Conservation (phyloP, 2,888 invertebrate genomes). For the Netelia fuscicornis region DNA sequence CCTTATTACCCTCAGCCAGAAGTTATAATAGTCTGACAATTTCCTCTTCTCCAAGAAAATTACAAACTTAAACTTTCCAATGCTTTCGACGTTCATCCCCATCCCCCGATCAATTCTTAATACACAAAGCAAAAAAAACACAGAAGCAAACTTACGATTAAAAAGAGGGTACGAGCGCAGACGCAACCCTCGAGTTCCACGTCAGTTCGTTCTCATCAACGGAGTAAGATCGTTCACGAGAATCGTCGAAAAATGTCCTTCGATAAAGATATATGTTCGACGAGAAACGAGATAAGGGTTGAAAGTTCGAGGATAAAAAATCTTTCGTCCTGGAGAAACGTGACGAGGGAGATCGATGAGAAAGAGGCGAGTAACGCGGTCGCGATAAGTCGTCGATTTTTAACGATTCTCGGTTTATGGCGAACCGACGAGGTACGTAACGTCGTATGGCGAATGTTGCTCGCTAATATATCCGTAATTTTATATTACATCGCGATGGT, state of each 20-base stretch:
- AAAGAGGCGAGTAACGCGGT: constrained; percentile 59
- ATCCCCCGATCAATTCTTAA: no score
- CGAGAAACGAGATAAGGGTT: neutral
- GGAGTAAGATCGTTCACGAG: neutral
- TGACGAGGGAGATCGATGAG: neutral
- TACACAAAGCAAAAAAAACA: no score
- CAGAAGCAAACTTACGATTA: no score
- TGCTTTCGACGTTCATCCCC: no score
- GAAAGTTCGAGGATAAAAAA: neutral
- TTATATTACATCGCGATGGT: constrained; percentile 58
- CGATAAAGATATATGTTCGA: neutral
- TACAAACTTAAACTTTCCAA: no score
- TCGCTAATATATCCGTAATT: constrained; percentile 31
- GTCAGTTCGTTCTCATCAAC: neutral
- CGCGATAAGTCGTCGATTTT: constrained; percentile 61
- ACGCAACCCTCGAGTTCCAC: neutral
- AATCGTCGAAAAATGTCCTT: neutral
- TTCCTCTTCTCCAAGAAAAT: no score
- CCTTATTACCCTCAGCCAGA: no score
- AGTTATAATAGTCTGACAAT: no score
- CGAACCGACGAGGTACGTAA: constrained; percentile 4
- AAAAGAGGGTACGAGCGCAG: neutral
- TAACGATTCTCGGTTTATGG: constrained; percentile 64
- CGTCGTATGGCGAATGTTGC: neutral
- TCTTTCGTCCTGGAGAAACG: neutral